Conservation (phyloP, 2,113 vertebrate species). For the Hystrix cristata region DNA sequence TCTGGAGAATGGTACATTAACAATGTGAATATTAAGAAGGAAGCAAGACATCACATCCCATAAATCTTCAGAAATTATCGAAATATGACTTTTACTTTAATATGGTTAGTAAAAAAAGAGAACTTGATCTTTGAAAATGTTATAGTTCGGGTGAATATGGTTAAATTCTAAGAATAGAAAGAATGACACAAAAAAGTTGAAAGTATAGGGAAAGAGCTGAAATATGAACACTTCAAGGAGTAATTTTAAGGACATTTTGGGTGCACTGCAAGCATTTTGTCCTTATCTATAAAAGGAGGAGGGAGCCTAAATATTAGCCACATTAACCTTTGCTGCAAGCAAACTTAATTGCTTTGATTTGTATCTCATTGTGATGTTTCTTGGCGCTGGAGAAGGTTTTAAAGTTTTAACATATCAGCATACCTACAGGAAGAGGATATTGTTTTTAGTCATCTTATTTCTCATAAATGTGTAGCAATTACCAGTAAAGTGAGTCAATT, state of each 20-base stretch:
- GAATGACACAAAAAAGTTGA: constrained; percentile 54
- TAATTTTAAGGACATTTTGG: constrained; percentile 62
- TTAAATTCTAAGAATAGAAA: constrained; percentile 67
- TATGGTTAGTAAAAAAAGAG: constrained; percentile 56
- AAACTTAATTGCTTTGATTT: constrained; percentile 71
- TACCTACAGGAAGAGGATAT: constrained; percentile 77
- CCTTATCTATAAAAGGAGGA: constrained; percentile 54
- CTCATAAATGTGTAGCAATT: constrained; percentile 79
- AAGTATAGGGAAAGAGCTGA: constrained; percentile 58
- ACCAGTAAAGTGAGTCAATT: constrained; percentile 77
- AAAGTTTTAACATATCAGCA: constrained; percentile 49
- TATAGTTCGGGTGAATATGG: constrained; percentile 59
- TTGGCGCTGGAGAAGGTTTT: constrained; percentile 64
- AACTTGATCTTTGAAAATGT: constrained; percentile 71
- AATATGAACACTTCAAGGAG: constrained; percentile 56
- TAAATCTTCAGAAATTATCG: constrained; percentile 53
- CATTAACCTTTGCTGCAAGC: constrained; percentile 57
- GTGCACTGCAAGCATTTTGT: constrained; percentile 24
- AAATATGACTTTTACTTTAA: constrained; percentile 68
- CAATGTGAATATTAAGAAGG: constrained; percentile 49
- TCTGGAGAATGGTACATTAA: constrained; percentile 51
- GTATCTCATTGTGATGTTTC: constrained; percentile 55
- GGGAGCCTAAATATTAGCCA: constrained; percentile 46
- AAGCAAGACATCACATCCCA: constrained; percentile 37
- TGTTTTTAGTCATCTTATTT: constrained; percentile 72